Evolutionary conservation across 35 echinoderm and acorn worm species (phyloP), one percentile per base, ranked within the genome.

Genomic region (Stichopus chloronotus): DNA sequence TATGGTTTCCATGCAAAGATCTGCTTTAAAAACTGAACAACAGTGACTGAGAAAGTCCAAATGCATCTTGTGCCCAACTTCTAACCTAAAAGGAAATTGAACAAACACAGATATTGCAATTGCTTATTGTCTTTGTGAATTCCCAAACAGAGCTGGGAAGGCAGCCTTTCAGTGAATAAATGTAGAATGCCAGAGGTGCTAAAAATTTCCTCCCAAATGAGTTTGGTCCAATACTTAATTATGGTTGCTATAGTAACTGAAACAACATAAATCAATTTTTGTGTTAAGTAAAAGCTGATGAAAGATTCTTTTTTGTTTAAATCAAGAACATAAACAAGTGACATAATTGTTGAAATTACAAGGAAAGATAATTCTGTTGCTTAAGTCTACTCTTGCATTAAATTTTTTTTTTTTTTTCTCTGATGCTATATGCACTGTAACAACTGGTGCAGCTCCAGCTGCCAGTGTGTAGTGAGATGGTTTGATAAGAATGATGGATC

Each of bases 201-300:
- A 25, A 81, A 25, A 81, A 53, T 53, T 81, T 81, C 25, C 25
- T 53, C 25, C 24, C 25, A 13, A 81, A 81, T 52, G 21, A 25
- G 20, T 81, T 12, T 13, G 5, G 19, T 55, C 53, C 61, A 53
- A 53, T 17, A 81, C 52, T 81, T 81, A 25, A 81, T 81, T 81
- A 81, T 81, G 24, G 78, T 81, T 81, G 20, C 22, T 53, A 81
- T 81, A 12, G 78, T 81, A 81, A 81, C 78, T 10, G 20, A 25
- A 81, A 52, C 78, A 81, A 81, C 78, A 81, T 53, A 81, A 81
- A 81, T 53, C 53, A 81, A 52, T 55, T 81, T 53, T 24, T 13
- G 10, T 25, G 78, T 81, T 81, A 81, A 81, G 13, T 81, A 65
- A 1, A 65, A 65, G 19, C 11, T 65, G 61, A 14, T 65, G 61